Evolutionary conservation across 2,113 vertebrate genomes (phyloP).

Genomic region (Pitta sordida): DNA sequence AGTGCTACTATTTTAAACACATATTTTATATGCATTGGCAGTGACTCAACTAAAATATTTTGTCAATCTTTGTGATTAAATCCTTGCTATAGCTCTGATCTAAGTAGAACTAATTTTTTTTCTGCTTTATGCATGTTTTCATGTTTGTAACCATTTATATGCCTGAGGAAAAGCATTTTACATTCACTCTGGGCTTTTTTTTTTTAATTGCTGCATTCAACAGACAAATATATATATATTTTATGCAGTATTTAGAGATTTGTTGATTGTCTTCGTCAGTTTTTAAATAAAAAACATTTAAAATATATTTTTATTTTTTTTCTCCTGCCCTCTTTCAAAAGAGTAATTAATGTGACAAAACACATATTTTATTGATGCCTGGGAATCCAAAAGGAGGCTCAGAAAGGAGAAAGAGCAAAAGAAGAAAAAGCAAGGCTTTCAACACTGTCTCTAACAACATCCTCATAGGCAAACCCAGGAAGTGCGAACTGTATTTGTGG

Average conservation of each 20-base stretch:
- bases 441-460: not conserved
- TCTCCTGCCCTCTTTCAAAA: not conserved
- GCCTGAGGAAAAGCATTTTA: not conserved
- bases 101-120: not conserved
- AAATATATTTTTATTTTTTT: not conserved
- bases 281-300: not conserved
- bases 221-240: not conserved
- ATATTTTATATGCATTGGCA: not conserved
- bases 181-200: not conserved
- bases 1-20: not conserved
- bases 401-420: not conserved
- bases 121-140: not conserved
- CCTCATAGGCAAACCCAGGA: not conserved
- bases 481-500: not conserved
- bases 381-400: not conserved
- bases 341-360: not conserved
- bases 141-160: not conserved
- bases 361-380: not conserved
- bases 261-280: not conserved
- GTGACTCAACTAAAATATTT: not conserved
- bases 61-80: not conserved
- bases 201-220: not conserved
- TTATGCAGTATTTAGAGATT: not conserved
- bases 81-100: not conserved
- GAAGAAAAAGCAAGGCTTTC: not conserved